These are phyloP conservation scores for Eilema caniola DNA, from an alignment of 2,888 invertebrate species.

Conservation along the genomic window DNA sequence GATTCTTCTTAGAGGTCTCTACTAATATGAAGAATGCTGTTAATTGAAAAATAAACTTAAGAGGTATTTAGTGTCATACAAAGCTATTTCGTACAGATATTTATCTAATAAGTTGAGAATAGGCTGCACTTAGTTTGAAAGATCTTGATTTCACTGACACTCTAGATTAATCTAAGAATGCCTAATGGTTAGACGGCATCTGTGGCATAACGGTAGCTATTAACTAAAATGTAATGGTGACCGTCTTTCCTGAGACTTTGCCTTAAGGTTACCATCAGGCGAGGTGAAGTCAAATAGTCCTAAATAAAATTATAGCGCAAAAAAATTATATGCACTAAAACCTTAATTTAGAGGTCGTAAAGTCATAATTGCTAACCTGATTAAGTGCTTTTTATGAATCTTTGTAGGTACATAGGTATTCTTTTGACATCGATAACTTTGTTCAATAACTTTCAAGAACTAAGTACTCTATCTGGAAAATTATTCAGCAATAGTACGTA, in stretches of 20 bases:
- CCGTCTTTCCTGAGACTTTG: no score
- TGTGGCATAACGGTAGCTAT: neutral
- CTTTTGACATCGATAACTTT: neutral
- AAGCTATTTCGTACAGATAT: slow-evolving; percentile 8
- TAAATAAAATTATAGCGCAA: no score
- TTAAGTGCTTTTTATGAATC: no score
- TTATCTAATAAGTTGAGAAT: slow-evolving; percentile 10
- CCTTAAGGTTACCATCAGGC: no score
- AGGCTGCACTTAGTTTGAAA: slow-evolving; percentile 6
- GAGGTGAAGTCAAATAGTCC: no score
- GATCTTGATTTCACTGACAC: slow-evolving; percentile 1
- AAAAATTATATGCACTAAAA: no score
- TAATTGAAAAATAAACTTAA: neutral
- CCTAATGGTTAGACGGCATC: neutral
- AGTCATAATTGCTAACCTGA: no score
- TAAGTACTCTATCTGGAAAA: neutral
- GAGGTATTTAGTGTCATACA: neutral
- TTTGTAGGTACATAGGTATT: no score
- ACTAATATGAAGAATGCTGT: neutral
- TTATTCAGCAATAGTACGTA: neutral
- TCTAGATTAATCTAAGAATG: neutral
- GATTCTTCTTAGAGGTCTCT: neutral
- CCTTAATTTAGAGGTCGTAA: no score
- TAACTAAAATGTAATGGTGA: neutral
- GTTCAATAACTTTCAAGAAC: neutral